Conservation (phyloP, 2,797 vertebrate genomes). For the Enteromius argenteus region DNA sequence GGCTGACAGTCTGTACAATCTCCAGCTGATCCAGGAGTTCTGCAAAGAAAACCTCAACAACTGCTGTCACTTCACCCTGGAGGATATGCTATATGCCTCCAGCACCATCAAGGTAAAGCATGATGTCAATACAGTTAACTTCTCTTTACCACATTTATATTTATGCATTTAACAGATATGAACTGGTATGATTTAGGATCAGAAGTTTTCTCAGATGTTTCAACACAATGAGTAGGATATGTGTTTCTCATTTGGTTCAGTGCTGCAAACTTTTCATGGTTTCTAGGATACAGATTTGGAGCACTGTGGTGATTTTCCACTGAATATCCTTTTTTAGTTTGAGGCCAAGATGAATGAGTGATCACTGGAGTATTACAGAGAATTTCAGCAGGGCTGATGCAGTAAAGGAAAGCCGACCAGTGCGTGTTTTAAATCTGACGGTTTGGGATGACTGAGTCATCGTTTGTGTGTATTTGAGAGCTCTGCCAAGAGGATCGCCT, state of each 20-base stretch:
- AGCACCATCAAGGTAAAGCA: slow-evolving; percentile 90
- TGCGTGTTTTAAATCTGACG: slow-evolving; percentile 54
- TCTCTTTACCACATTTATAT: neutral
- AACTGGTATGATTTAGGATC: neutral
- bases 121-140: neutral
- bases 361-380: slow-evolving; percentile 1
- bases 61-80: slow-evolving; percentile 97
- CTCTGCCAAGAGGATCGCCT: neutral
- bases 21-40: slow-evolving; percentile 95
- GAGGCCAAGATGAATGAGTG: slow-evolving; percentile 15
- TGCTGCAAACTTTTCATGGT: slow-evolving; percentile 1
- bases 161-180: neutral
- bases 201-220: neutral
- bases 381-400: slow-evolving; percentile 14
- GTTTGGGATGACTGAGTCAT: slow-evolving; percentile 73
- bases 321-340: neutral
- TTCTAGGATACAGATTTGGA: slow-evolving; percentile 5
- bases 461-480: slow-evolving; percentile 46
- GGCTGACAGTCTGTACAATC: slow-evolving; percentile 97
- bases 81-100: slow-evolving; percentile 97
- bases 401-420: slow-evolving; percentile 41
- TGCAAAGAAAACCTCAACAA: slow-evolving; percentile 93
- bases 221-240: neutral
- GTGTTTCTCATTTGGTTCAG: neutral
- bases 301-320: neutral